Conservation (phyloP, 2,888 invertebrate genomes). For the Colostygia pectinataria region DNA sequence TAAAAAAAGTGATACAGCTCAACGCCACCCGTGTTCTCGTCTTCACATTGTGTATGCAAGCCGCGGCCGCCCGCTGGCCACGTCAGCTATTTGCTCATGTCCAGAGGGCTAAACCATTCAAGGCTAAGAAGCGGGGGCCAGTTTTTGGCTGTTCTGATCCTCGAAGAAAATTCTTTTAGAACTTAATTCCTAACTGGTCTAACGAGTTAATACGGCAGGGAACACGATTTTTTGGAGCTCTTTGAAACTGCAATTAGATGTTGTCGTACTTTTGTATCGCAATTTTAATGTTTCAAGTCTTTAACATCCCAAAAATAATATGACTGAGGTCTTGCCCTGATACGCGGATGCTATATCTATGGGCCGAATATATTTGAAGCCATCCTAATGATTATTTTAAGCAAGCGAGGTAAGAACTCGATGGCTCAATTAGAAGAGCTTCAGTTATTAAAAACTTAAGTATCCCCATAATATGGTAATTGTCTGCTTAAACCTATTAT, state of each 20-base stretch:
- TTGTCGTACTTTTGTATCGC: background rate
- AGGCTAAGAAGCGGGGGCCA: constrained; percentile 79
- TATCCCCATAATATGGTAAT: no score
- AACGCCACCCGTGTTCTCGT: constrained; percentile 43
- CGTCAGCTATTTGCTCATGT: constrained; percentile 82
- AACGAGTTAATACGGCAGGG: constrained; percentile 23
- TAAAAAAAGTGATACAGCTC: constrained; percentile 41
- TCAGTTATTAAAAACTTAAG: no score
- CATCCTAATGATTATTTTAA: no score
- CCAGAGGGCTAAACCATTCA: constrained; percentile 82
- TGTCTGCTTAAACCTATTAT: no score
- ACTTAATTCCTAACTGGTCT: constrained; percentile 34
- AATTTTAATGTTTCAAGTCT: no score
- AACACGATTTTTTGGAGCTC: constrained; percentile 6
- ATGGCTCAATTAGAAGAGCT: no score
- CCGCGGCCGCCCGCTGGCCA: constrained; percentile 76
- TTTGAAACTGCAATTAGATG: constrained; percentile 6
- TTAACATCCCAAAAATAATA: no score
- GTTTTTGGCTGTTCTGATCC: constrained; percentile 80
- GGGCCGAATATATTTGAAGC: no score
- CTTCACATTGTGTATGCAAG: constrained; percentile 79
- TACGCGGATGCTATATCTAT: no score
- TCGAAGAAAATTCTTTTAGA: constrained; percentile 37
- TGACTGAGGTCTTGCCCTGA: no score
- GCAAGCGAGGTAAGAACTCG: no score